These are phyloP conservation scores for Solenopsis invicta DNA, from an alignment of 1,140 invertebrate genomes.

Conservation along the genomic window DNA sequence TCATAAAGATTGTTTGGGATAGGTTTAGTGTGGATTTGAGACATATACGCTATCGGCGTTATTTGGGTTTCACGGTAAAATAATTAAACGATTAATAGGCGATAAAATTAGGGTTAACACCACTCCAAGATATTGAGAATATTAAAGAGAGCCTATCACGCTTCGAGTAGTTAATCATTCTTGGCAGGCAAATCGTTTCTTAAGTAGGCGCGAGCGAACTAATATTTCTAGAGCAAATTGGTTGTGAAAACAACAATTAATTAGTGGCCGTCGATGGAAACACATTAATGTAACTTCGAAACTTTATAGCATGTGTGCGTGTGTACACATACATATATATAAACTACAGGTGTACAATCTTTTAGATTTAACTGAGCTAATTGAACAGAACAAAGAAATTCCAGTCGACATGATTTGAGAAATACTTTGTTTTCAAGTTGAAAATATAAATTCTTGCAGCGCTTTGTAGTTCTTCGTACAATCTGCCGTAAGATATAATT, in stretches of 20 bases:
- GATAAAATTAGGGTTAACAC: slow-evolving; percentile 27
- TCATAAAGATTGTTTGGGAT: neutral
- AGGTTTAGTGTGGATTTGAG: neutral
- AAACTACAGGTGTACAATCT: neutral
- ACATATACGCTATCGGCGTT: neutral
- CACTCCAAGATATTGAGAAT: slow-evolving; percentile 28
- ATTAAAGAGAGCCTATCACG: slow-evolving; percentile 8
- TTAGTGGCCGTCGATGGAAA: neutral
- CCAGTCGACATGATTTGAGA: neutral
- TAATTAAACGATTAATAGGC: slow-evolving; percentile 26
- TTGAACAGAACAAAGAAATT: neutral
- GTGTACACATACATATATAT: neutral
- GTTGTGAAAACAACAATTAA: slow-evolving; percentile 47
- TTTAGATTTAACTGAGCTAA: neutral
- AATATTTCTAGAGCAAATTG: slow-evolving; percentile 51
- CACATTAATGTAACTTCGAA: slow-evolving; percentile 5
- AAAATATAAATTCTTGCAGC: neutral
- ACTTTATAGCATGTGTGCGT: neutral
- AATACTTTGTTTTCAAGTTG: neutral
- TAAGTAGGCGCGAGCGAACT: slow-evolving; percentile 29
- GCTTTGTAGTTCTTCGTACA: neutral
- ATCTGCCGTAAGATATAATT: neutral
- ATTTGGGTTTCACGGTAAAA: slow-evolving; percentile 13
- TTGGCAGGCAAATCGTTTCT: slow-evolving; percentile 55
- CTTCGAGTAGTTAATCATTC: slow-evolving; percentile 50